These are phyloP conservation scores for Polyommatus iphigenia DNA, from an alignment of 2,888 invertebrate species.

Conservation along the genomic window DNA sequence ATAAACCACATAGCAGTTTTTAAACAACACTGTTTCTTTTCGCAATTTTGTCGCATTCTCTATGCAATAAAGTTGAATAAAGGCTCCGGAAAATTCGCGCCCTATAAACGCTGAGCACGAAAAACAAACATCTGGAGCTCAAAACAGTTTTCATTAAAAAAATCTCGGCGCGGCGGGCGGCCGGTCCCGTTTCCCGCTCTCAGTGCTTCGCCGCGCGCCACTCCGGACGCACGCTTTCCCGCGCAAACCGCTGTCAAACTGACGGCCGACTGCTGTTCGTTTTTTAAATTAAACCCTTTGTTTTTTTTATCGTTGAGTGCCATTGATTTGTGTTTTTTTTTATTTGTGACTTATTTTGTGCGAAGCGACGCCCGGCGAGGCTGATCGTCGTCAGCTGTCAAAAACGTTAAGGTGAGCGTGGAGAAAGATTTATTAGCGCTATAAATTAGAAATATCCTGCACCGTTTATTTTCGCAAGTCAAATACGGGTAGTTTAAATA, in stretches of 20 bases:
- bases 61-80: slow-evolving; percentile 28
- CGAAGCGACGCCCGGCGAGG: slow-evolving; percentile 46
- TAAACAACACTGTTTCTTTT: not conserved
- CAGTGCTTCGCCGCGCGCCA: slow-evolving; percentile 45
- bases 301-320: slow-evolving; percentile 34
- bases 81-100: slow-evolving; percentile 40
- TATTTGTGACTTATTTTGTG: slow-evolving; percentile 30
- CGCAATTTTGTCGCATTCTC: slow-evolving; percentile 6
- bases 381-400: slow-evolving; percentile 67
- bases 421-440: slow-evolving; percentile 44
- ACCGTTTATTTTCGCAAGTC: slow-evolving; percentile 28
- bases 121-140: slow-evolving; percentile 45
- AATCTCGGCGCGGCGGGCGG: slow-evolving; percentile 48
- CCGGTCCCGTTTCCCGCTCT: slow-evolving; percentile 53
- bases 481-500: slow-evolving; percentile 29
- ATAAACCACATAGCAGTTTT: too few relatives aligned
- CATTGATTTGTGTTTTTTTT: slow-evolving; percentile 33
- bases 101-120: slow-evolving; percentile 45
- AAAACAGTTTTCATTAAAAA: slow-evolving; percentile 45
- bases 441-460: slow-evolving; percentile 41
- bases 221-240: slow-evolving; percentile 48
- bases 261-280: slow-evolving; percentile 37
- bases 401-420: slow-evolving; percentile 65
- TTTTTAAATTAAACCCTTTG: slow-evolving; percentile 31
- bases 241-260: slow-evolving; percentile 44